These are phyloP conservation scores for Enteromius thamalakanensis DNA, from an alignment of 2,797 vertebrate species.

Conservation along the genomic window DNA sequence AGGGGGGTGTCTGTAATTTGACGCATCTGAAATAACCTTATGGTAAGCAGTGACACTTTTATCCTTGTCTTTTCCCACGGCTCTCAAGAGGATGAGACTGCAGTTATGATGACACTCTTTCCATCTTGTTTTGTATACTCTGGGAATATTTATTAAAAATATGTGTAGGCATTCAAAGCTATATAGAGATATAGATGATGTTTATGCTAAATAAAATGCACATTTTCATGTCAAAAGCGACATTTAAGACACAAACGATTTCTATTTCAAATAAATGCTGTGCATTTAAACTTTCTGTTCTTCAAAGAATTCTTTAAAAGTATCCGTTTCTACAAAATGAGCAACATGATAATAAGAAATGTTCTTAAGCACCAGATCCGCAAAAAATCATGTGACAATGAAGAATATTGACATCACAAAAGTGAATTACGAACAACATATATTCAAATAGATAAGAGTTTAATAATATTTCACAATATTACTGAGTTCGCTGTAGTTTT, in stretches of 20 bases:
- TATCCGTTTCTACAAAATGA: neutral
- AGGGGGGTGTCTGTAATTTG: conserved; percentile 53
- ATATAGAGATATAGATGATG: neutral
- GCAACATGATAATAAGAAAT: neutral
- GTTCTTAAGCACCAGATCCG: neutral
- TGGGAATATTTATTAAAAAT: neutral
- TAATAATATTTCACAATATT: neutral
- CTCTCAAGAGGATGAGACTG: conserved; percentile 21
- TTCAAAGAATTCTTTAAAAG: neutral
- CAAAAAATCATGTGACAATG: neutral
- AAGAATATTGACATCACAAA: neutral
- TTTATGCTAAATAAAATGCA: neutral
- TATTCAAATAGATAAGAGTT: neutral
- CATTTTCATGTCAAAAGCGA: neutral
- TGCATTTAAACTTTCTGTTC: neutral
- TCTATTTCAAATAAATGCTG: neutral
- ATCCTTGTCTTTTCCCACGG: conserved; percentile 45
- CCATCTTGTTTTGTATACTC: neutral
- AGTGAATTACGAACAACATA: neutral
- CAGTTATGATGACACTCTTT: conserved; percentile 15
- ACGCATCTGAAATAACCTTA: conserved; percentile 34
- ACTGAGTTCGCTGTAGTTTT: neutral
- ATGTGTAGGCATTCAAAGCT: neutral
- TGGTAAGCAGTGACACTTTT: conserved; percentile 58
- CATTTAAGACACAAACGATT: neutral